phyloP scores from a whole-genome alignment of 2,797 vertebrate genomes.

The Miichthys miiuy region DNA sequence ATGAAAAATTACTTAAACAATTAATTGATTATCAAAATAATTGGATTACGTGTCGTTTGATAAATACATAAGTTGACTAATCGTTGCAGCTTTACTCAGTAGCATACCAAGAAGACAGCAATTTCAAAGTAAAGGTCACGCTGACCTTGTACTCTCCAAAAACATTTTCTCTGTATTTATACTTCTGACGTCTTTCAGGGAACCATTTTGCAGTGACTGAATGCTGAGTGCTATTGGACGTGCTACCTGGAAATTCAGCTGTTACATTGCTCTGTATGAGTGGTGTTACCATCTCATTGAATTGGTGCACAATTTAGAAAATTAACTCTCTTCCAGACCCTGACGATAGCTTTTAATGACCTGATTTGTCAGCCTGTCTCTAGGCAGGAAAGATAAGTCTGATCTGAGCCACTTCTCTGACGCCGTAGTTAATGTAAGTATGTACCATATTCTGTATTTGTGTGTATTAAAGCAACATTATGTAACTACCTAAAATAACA shows the following conservation, averaged over 20 bases:
- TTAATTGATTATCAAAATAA: no score
- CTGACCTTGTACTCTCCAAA: slow-evolving; percentile 24
- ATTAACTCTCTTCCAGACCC: slow-evolving; percentile 42
- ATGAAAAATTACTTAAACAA: no score
- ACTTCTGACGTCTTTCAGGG: slow-evolving; percentile 39
- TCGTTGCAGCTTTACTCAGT: slow-evolving; percentile 1
- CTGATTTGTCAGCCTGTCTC: slow-evolving; percentile 51
- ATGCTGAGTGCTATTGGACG: slow-evolving; percentile 1
- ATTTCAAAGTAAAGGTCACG: slow-evolving; percentile 52
- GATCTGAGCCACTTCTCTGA: slow-evolving; percentile 39
- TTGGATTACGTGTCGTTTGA: no score
- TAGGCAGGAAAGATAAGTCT: slow-evolving; percentile 51
- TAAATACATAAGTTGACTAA: no score
- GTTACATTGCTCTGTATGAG: slow-evolving; percentile 9
- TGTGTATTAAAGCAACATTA: background rate
- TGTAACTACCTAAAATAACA: no score
- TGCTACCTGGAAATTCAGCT: slow-evolving; percentile 4
- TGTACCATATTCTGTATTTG: slow-evolving; percentile 14
- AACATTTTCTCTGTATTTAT: slow-evolving; percentile 21
- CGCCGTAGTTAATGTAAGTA: slow-evolving; percentile 18
- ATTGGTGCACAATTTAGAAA: slow-evolving; percentile 55
- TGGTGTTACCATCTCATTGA: slow-evolving; percentile 28
- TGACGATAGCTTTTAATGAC: slow-evolving; percentile 57
- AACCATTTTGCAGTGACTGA: slow-evolving; percentile 26
- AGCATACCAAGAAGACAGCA: slow-evolving; percentile 40